Evolutionary conservation across 2,113 vertebrate genomes (phyloP).

Genomic region (Rhabdomys dilectus): DNA sequence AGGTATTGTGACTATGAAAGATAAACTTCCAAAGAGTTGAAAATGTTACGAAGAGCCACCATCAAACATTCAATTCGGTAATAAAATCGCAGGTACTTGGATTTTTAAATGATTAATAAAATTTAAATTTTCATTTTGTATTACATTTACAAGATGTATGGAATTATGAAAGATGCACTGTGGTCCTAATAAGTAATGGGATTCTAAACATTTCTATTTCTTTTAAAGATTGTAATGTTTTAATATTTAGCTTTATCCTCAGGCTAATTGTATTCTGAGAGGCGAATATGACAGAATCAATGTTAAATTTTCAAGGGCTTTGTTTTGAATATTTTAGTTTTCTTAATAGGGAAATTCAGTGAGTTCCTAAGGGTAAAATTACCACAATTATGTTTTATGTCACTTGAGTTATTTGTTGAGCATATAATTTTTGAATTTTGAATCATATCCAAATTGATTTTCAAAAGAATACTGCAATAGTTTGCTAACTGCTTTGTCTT

Average conservation of each 20-base stretch:
- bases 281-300: conserved; percentile 70
- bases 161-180: conserved; percentile 49
- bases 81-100: conserved; percentile 57
- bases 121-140: conserved; percentile 67
- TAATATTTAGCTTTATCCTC: conserved; percentile 73
- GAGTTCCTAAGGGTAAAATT: conserved; percentile 70
- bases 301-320: conserved; percentile 71
- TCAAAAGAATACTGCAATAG: conserved; percentile 29
- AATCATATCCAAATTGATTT: conserved; percentile 58
- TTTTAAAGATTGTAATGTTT: conserved; percentile 69
- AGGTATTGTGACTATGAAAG: background rate
- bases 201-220: conserved; percentile 72
- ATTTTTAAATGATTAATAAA: conserved; percentile 76
- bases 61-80: conserved; percentile 71
- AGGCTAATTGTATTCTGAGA: conserved; percentile 78
- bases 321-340: conserved; percentile 76
- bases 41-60: background rate
- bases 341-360: conserved; percentile 70
- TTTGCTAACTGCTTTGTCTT: conserved; percentile 56
- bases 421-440: conserved; percentile 43
- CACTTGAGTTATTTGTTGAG: conserved; percentile 61
- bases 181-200: conserved; percentile 60
- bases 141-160: conserved; percentile 41
- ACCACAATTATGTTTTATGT: conserved; percentile 57
- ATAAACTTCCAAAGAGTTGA: background rate